Evolutionary conservation across 2,888 invertebrate species (phyloP).

Genomic region (Drosophila mimetica): DNA sequence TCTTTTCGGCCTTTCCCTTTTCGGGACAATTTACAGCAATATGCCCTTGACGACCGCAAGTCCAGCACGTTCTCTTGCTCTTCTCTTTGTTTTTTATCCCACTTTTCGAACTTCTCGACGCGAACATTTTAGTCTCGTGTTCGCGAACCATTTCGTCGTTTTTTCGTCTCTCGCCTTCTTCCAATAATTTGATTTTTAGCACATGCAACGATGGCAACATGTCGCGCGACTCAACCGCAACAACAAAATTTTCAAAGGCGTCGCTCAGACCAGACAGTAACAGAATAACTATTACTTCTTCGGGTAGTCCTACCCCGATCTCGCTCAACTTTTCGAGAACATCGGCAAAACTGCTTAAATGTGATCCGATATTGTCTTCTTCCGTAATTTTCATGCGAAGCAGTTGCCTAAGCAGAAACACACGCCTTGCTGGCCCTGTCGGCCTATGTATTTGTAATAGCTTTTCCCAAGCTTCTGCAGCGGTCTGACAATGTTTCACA

Average conservation of each 20-base stretch:
- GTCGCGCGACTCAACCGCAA: too few species aligned
- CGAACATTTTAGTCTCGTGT: too few species aligned
- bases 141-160: too few species aligned
- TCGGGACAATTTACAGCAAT: constrained; percentile 3
- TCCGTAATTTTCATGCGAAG: not conserved
- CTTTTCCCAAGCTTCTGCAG: not conserved
- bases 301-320: not conserved
- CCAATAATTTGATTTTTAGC: too few species aligned
- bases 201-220: too few species aligned
- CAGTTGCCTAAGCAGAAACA: not conserved
- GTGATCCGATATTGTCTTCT: not conserved
- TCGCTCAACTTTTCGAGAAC: not conserved
- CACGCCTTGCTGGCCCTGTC: not conserved
- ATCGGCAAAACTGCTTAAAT: not conserved
- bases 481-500: not conserved
- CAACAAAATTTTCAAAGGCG: too few species aligned
- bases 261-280: not conserved
- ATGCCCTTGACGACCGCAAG: constrained; percentile 8
- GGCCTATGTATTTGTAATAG: not conserved
- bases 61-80: not conserved
- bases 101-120: not conserved
- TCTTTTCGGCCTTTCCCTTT: too few species aligned
- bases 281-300: not conserved
- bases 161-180: too few species aligned
- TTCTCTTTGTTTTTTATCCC: not conserved